phyloP scores from a whole-genome alignment of 2,888 invertebrate species.

The Cantharis nigra region DNA sequence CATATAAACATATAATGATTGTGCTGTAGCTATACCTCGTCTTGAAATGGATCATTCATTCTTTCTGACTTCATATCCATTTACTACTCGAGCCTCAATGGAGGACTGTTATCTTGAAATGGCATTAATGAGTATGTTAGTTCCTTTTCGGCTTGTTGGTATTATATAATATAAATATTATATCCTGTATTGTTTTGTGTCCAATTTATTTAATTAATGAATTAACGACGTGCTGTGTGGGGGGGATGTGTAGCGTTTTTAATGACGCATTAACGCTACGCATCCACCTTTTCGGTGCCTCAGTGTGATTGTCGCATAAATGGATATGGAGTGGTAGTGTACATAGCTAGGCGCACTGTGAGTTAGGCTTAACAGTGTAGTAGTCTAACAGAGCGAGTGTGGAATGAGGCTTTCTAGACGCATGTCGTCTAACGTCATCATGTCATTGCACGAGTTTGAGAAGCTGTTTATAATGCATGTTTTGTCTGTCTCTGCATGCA shows the following conservation, averaged over 20 bases:
- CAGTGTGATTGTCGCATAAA: constrained; percentile 41
- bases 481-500: constrained; percentile 96
- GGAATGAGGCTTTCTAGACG: constrained; percentile 55
- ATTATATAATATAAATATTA: constrained; percentile 4
- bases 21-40: constrained; percentile 52
- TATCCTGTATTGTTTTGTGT: constrained; percentile 31
- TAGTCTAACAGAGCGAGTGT: constrained; percentile 53
- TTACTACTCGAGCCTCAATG: constrained; percentile 37
- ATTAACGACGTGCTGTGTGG: constrained; percentile 30
- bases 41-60: constrained; percentile 46
- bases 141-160: constrained; percentile 30
- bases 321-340: constrained; percentile 51
- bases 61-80: constrained; percentile 51
- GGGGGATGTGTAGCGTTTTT: constrained; percentile 22
- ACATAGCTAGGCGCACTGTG: constrained; percentile 48
- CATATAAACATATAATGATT: constrained; percentile 48
- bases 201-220: constrained; percentile 13
- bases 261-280: constrained; percentile 9
- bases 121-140: constrained; percentile 32
- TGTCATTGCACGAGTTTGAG: constrained; percentile 77
- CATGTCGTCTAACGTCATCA: constrained; percentile 60
- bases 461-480: constrained; percentile 88
- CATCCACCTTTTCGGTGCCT: constrained; percentile 30
- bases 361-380: constrained; percentile 46
- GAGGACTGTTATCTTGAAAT: constrained; percentile 31